phyloP scores from a whole-genome alignment of 2,797 vertebrate species.

The Catharus ustulatus region DNA sequence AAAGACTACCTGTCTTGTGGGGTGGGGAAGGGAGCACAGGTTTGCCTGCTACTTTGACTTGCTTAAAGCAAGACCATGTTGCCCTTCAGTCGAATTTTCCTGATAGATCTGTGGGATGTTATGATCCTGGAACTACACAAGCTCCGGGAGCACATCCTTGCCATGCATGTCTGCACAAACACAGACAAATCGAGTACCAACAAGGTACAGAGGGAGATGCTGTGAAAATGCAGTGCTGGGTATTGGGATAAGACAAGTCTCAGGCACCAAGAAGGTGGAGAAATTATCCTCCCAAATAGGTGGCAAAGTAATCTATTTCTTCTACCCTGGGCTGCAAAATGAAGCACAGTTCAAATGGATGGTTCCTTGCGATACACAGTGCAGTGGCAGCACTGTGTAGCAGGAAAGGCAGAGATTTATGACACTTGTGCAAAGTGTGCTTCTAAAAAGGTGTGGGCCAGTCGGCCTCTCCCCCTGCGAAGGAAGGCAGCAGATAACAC shows the following conservation, averaged over 20 bases:
- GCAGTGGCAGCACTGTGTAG: slow-evolving; percentile 29
- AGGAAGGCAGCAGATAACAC: not conserved
- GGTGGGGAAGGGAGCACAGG: not conserved
- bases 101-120: not conserved
- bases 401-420: slow-evolving; percentile 65
- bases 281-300: slow-evolving; percentile 69
- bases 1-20: not conserved
- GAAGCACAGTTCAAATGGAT: slow-evolving; percentile 69
- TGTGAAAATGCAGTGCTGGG: slow-evolving; percentile 19
- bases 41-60: not conserved
- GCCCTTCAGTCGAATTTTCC: not conserved
- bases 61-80: not conserved
- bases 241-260: slow-evolving; percentile 52
- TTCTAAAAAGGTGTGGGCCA: not conserved
- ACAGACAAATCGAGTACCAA: slow-evolving; percentile 39
- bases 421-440: slow-evolving; percentile 46
- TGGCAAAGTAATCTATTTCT: slow-evolving; percentile 63
- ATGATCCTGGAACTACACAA: slow-evolving; percentile 13
- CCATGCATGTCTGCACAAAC: slow-evolving; percentile 63
- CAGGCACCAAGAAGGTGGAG: not conserved
- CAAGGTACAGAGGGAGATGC: slow-evolving; percentile 26
- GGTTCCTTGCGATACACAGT: slow-evolving; percentile 68
- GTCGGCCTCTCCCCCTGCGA: rapidly evolving
- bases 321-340: slow-evolving; percentile 49
- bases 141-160: slow-evolving; percentile 60